Conservation (phyloP, 2,797 vertebrate species). For the Numenius phaeopus region DNA sequence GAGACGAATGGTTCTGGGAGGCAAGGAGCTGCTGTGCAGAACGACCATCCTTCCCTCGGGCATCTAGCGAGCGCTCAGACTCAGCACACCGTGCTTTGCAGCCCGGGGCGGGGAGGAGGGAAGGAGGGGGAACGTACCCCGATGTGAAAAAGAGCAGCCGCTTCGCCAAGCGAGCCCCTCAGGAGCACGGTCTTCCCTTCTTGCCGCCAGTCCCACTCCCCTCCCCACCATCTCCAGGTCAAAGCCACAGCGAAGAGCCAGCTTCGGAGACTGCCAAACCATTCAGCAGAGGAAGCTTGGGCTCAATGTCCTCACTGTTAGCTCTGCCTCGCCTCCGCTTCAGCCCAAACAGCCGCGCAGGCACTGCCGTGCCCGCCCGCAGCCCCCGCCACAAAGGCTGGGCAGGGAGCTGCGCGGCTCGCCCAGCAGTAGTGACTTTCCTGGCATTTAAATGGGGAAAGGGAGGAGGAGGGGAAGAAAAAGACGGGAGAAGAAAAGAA, state of each 20-base stretch:
- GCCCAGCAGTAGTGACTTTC: not conserved
- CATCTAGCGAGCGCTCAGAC: accelerated
- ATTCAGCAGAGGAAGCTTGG: not conserved
- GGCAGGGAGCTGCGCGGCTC: not conserved
- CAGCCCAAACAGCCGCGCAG: not conserved
- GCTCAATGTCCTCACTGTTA: accelerated
- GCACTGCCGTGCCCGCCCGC: not conserved
- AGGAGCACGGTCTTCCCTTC: not conserved
- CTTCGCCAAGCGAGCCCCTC: not conserved
- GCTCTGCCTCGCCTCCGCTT: not conserved
- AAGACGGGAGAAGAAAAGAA: not conserved
- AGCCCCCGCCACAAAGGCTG: not conserved
- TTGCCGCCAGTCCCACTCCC: not conserved
- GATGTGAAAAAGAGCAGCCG: accelerated
- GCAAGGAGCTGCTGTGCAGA: not conserved
- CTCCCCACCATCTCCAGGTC: not conserved
- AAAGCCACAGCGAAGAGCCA: not conserved
- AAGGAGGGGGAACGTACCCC: too few species aligned
- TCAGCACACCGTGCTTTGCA: not conserved
- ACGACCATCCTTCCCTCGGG: accelerated
- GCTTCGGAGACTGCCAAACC: not conserved
- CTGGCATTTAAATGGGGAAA: not conserved
- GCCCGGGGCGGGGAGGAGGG: too few species aligned
- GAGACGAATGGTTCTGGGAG: accelerated
- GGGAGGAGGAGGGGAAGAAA: not conserved